These are phyloP conservation scores for Phyllotreta cruciferae DNA, from an alignment of 2,888 invertebrate species.

Conservation along the genomic window DNA sequence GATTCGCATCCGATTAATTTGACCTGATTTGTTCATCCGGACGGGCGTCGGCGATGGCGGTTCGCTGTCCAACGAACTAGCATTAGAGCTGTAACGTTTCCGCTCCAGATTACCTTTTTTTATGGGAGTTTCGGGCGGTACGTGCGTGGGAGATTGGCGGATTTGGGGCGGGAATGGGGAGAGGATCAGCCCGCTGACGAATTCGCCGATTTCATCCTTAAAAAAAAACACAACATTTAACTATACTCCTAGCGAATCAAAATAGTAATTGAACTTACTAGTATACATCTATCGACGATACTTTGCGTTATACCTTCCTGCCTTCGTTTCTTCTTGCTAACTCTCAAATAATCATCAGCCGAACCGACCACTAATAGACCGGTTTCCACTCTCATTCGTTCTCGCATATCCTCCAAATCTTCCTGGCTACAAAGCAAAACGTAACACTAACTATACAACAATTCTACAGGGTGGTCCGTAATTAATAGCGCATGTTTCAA, in stretches of 20 bases:
- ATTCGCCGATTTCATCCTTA: conserved; percentile 72
- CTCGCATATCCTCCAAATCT: conserved; percentile 78
- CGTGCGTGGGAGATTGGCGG: conserved; percentile 55
- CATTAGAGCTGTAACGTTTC: conserved; percentile 64
- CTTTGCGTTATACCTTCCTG: conserved; percentile 80
- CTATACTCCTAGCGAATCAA: not conserved
- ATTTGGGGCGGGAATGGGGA: conserved; percentile 67
- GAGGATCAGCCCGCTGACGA: conserved; percentile 66
- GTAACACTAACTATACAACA: not conserved
- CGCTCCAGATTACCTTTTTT: conserved; percentile 55
- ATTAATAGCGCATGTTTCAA: too few relatives aligned
- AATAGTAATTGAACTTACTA: conserved; percentile 60
- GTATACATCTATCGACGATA: conserved; percentile 79
- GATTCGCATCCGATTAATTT: not conserved
- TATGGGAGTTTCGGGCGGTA: conserved; percentile 44
- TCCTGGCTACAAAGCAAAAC: conserved; percentile 64
- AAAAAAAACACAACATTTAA: conserved; percentile 32
- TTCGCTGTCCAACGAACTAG: conserved; percentile 62
- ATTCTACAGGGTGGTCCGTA: too few relatives aligned
- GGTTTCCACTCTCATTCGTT: conserved; percentile 78
- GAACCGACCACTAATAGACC: conserved; percentile 80
- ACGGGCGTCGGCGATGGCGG: conserved; percentile 63
- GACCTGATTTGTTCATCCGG: conserved; percentile 58
- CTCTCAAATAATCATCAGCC: conserved; percentile 76
- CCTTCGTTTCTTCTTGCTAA: conserved; percentile 73